Evolutionary conservation across 2,888 invertebrate species (phyloP).

Genomic region (Sarcophaga variegata): DNA sequence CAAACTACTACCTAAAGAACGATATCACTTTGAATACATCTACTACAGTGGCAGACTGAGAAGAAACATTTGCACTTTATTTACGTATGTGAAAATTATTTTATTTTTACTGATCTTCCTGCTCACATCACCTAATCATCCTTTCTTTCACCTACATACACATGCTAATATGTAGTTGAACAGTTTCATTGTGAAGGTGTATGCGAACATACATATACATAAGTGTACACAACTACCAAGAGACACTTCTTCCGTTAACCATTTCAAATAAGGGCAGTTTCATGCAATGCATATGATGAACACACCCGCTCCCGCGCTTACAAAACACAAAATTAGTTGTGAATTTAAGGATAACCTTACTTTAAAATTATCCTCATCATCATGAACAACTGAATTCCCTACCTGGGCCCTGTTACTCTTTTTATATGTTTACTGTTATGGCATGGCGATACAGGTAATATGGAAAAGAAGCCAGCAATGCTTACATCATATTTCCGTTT

Average conservation of each 20-base stretch:
- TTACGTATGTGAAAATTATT: conserved; percentile 45
- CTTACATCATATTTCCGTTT: conserved; percentile 65
- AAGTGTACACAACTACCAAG: background rate
- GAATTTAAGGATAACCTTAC: conserved; percentile 11
- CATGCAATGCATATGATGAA: conserved; percentile 23
- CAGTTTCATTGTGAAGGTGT: background rate
- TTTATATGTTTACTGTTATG: background rate
- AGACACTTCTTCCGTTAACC: conserved; percentile 17
- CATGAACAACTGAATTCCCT: background rate
- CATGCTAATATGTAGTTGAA: background rate
- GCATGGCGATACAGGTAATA: conserved; percentile 44
- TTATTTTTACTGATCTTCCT: background rate
- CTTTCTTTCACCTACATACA: background rate
- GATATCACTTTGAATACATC: conserved; percentile 28
- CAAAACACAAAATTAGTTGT: background rate
- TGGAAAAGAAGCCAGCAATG: conserved; percentile 37
- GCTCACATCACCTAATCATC: background rate
- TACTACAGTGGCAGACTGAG: background rate
- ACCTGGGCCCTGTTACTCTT: background rate
- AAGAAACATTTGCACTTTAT: conserved; percentile 51
- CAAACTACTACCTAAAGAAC: conserved; percentile 12
- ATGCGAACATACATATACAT: background rate
- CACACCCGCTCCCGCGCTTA: background rate
- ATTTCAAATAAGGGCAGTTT: conserved; percentile 27
- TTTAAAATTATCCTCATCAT: conserved; percentile 22